Percentiles rank a stretch among this genome's conserved stretches.
phyloP scores from a whole-genome alignment of 2,888 invertebrate genomes.

The Synanthedon vespiformis region DNA sequence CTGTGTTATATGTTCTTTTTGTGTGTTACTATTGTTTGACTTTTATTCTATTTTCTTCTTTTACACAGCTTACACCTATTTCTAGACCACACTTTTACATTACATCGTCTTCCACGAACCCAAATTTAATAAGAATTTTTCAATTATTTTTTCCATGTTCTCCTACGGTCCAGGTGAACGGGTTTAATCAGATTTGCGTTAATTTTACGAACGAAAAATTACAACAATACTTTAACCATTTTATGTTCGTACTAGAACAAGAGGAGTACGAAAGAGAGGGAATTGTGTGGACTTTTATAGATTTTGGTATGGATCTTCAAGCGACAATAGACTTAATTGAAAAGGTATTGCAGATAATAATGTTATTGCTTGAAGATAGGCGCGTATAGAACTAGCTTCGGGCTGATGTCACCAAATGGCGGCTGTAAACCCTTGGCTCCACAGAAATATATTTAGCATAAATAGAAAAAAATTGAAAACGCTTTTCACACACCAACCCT shows the following conservation, averaged over 20 bases:
- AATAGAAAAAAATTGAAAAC: neutral
- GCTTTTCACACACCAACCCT: neutral
- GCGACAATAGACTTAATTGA: conserved; percentile 91
- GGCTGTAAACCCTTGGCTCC: neutral
- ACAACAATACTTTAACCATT: conserved; percentile 96
- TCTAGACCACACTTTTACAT: conserved; percentile 7
- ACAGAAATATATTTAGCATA: neutral
- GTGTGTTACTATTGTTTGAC: conserved; percentile 42
- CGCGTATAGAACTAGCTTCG: conserved; percentile 43
- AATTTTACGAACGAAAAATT: conserved; percentile 96
- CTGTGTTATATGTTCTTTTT: conserved; percentile 27
- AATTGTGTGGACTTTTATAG: conserved; percentile 92
- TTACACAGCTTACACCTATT: conserved; percentile 15
- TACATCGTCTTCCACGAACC: conserved; percentile 12
- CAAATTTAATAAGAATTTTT: conserved; percentile 6
- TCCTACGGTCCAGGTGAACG: conserved; percentile 79
- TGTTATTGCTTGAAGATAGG: conserved; percentile 30
- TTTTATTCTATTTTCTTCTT: conserved; percentile 17
- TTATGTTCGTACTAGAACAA: conserved; percentile 96
- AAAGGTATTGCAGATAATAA: conserved; percentile 75
- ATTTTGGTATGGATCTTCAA: conserved; percentile 95
- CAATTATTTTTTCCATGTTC: conserved; percentile 12
- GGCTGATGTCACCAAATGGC: conserved; percentile 19
- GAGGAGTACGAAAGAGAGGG: conserved; percentile 95
- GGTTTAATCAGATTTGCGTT: conserved; percentile 96